Conservation (phyloP, 2,113 vertebrate species). For the Megaceryle torquata region DNA sequence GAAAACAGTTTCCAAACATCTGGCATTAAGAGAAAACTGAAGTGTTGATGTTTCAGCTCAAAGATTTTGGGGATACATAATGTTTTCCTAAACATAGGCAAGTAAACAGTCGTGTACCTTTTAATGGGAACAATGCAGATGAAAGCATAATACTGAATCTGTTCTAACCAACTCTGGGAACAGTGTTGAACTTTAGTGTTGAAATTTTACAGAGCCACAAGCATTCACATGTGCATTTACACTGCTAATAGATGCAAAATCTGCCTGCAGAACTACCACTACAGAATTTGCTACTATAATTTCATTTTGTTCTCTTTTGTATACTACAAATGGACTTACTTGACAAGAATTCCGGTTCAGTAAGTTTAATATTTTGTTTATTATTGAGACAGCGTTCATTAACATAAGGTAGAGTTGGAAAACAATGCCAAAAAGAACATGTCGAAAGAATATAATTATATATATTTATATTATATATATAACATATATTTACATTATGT, state of each 20-base stretch:
- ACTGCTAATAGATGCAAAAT: background rate
- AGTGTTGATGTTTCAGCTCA: conserved; percentile 26
- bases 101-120: background rate
- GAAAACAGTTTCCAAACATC: background rate
- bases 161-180: background rate
- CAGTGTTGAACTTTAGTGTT: background rate
- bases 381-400: background rate
- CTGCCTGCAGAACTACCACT: background rate
- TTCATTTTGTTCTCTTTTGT: background rate
- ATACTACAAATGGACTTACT: background rate
- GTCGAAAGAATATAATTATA: background rate
- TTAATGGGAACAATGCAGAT: background rate
- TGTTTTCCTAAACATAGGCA: background rate
- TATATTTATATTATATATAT: too few species aligned
- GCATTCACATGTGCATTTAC: background rate
- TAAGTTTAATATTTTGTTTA: background rate
- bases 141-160: background rate
- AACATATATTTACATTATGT: too few species aligned
- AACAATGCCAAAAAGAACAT: background rate
- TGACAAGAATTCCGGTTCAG: background rate
- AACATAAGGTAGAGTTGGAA: background rate
- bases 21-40: background rate
- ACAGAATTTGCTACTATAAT: background rate
- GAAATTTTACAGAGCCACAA: background rate
- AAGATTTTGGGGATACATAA: background rate